A percentile compares a stretch with the other conserved stretches of the same genome.
phyloP scores from a whole-genome alignment of 2,113 vertebrate genomes.

The Chamaetylas fuelleborni region DNA sequence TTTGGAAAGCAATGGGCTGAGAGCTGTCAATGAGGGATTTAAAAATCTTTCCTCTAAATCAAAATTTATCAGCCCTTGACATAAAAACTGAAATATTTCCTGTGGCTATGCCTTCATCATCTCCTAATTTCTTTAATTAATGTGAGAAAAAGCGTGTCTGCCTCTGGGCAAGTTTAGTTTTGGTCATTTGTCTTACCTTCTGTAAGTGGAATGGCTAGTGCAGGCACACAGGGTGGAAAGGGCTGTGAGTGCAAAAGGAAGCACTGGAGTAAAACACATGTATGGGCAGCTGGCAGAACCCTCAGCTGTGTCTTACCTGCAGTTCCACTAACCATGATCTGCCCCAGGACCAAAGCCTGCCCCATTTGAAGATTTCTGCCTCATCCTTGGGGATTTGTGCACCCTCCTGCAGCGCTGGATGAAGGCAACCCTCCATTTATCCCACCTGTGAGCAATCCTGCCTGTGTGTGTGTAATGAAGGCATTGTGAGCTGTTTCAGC shows the following conservation, averaged over 20 bases:
- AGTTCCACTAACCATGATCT: not conserved
- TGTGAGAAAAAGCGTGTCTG: not conserved
- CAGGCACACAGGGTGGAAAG: not conserved
- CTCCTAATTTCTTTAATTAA: conserved; percentile 54
- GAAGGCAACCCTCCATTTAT: fast-evolving
- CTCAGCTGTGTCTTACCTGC: not conserved
- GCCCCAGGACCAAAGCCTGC: not conserved
- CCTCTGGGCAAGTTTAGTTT: conserved; percentile 29
- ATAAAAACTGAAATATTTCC: conserved; percentile 28
- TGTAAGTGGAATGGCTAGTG: not conserved
- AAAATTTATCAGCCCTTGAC: not conserved
- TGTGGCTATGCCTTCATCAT: not conserved
- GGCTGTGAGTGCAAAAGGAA: not conserved
- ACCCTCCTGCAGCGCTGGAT: fast-evolving
- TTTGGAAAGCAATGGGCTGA: not conserved
- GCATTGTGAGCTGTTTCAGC: not conserved
- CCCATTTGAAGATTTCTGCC: not conserved
- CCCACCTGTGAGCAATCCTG: not conserved
- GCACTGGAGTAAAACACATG: not conserved
- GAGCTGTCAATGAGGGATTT: not conserved
- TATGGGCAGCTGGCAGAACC: not conserved
- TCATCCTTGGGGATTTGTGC: not conserved
- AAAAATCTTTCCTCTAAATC: conserved; percentile 13
- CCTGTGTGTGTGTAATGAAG: fast-evolving
- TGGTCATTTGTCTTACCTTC: conserved; percentile 39